Evolutionary conservation across 2,797 vertebrate genomes (phyloP), one percentile per base, ranked within the genome.

Genomic region (Siniperca obscura): DNA sequence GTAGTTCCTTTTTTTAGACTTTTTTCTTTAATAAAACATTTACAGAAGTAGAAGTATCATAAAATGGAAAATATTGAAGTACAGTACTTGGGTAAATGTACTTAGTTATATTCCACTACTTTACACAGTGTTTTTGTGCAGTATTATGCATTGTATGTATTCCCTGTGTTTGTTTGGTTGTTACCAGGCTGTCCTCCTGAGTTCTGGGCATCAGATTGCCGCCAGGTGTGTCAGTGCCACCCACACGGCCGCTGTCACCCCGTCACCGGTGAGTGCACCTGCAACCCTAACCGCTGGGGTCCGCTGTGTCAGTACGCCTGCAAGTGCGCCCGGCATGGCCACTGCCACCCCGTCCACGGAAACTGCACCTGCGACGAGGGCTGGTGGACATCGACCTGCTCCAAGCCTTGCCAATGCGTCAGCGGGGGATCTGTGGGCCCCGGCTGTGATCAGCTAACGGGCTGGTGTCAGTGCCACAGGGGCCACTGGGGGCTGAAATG

Each of bases 161-260:
- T 65, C 11, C 5, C 25, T 76, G 4, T 74, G 7, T 56, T 11
- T 74, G 48, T 59, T 44, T 73, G 11, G 7, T 27, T 76, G 36
- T 57, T 22, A 17, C 27, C 75, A 99, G 98, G 90, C 52, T 99
- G 98, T 86, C 98, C 98, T 0, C 86, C 87, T 76, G 96, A 96
- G 82, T 98, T 98, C 89, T 99, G 98, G 98, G 97, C 96, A 0
- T 90, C 96, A 0, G 97, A 99, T 91, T 99, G 98, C 92, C 97
- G 96, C 10, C 87, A 92, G 92, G 88, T 83, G 56, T 99, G 98
- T 84, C 82, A 16, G 0, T 99, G 98, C 79, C 80, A 96, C 88
- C 98, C 97, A 0, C 78, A 96, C 0, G 98, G 98, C 67, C 92
- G 60, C 70, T 99, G 98, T 17, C 79, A 98, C 85, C 87, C 97